Evolutionary conservation across 2,113 vertebrate genomes (phyloP).

Genomic region (Xiphophorus couchianus): DNA sequence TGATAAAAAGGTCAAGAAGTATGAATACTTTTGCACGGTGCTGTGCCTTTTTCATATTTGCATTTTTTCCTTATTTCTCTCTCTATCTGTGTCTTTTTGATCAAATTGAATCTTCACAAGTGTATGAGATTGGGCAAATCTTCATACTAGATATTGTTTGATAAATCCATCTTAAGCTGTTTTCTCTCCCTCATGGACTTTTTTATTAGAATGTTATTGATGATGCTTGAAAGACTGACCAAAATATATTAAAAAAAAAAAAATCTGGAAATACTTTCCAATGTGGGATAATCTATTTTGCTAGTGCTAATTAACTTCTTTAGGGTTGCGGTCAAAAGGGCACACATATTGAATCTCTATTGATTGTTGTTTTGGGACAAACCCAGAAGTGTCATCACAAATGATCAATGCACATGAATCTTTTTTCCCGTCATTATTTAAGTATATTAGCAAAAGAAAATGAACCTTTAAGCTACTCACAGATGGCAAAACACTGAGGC

Average conservation of each 20-base stretch:
- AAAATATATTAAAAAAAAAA: not conserved
- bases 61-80: not conserved
- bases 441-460: not conserved
- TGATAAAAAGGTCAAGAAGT: not conserved
- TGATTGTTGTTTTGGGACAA: not conserved
- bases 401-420: not conserved
- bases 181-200: not conserved
- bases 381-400: not conserved
- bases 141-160: too few species aligned
- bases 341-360: not conserved
- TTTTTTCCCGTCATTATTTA: not conserved
- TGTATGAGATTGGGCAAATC: too few species aligned
- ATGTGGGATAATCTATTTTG: not conserved
- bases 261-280: not conserved
- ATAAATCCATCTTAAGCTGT: not conserved
- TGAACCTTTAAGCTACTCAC: not conserved
- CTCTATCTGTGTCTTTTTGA: not conserved
- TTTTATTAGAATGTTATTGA: not conserved
- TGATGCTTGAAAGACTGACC: not conserved
- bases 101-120: not conserved
- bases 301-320: not conserved
- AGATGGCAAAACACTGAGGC: not conserved
- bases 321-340: not conserved
- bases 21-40: not conserved
- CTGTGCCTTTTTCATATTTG: not conserved